Base-by-base conservation (phyloP, 2,113 vertebrate genomes). In the Bagarius yarrelli region DNA sequence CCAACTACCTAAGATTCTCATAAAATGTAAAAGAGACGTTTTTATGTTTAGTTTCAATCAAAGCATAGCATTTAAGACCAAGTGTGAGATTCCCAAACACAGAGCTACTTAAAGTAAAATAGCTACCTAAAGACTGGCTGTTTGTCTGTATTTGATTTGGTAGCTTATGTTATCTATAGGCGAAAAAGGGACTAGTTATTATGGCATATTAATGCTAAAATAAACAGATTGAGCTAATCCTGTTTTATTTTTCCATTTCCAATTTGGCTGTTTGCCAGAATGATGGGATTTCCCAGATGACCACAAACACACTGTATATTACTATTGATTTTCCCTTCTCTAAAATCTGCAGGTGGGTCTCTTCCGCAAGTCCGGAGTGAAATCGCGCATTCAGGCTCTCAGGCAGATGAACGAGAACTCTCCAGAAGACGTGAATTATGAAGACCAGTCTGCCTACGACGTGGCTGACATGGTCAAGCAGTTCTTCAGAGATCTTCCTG, bases 391-490 rank as follows among this genome's bases (percentile, higher is more conserved):
- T 89, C 97, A 96, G 56, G 94, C 96, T 64, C 90, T 99, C 2
- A 94, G 98, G 30, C 97, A 97, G 84, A 95, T 99, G 95, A 98
- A 98, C 0, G 98, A 99, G 88, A 94, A 53, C 85, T 96, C 94
- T 75, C 95, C 98, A 9, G 96, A 97, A 63, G 93, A 96, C 0
- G 95, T 98, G 82, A 94, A 85, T 91, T 99, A 99, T 16, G 96
- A 98, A 52, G 98, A 98, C 73, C 98, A 99, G 84, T 99, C 96
- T 0, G 97, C 98, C 0, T 99, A 99, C 0, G 98, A 99, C 21
- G 97, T 99, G 84, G 98, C 98, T 0, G 98, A 99, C 83, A 98
- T 99, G 98, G 95, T 98, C 67, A 99, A 99, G 80, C 98, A 98
- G 83, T 99, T 99, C 88, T 98, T 99, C 92, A 93, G 98, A 76